phyloP scores from a whole-genome alignment of 2,797 vertebrate species.

The Remorina albescens region DNA sequence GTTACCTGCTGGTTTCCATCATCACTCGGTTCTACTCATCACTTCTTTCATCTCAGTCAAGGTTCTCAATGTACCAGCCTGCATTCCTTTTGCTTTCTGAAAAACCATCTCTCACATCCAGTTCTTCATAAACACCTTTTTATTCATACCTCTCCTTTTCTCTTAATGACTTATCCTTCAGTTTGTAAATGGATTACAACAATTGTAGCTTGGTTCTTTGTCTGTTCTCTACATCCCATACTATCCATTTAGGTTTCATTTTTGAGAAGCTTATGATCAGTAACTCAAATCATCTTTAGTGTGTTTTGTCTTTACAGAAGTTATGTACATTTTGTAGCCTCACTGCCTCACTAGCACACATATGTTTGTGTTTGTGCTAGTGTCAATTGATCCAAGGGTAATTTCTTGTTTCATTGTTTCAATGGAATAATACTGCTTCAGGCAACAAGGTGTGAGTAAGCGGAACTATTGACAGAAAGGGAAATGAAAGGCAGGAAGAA shows the following conservation, averaged over 20 bases:
- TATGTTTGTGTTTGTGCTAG: neutral
- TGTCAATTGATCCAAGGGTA: too few relatives aligned
- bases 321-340: neutral
- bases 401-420: neutral
- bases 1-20: constrained; percentile 31
- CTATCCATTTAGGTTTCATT: constrained; percentile 25
- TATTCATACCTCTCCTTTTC: constrained; percentile 8
- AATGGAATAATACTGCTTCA: neutral
- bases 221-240: constrained; percentile 19
- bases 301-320: neutral
- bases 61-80: constrained; percentile 39
- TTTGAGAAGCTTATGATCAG: neutral
- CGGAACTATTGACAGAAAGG: too few relatives aligned
- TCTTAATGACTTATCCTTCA: constrained; percentile 18
- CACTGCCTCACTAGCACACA: neutral
- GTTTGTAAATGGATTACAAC: constrained; percentile 10
- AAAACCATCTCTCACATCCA: neutral
- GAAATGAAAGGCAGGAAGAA: constrained; percentile 33
- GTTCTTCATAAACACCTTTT: constrained; percentile 8
- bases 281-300: neutral
- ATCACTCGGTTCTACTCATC: constrained; percentile 36
- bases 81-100: constrained; percentile 3
- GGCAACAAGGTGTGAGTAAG: constrained; percentile 14
- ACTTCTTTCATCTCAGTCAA: constrained; percentile 53
- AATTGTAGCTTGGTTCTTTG: constrained; percentile 26